These are phyloP conservation scores for Agrochola litura DNA, from an alignment of 2,888 invertebrate genomes.

Conservation along the genomic window DNA sequence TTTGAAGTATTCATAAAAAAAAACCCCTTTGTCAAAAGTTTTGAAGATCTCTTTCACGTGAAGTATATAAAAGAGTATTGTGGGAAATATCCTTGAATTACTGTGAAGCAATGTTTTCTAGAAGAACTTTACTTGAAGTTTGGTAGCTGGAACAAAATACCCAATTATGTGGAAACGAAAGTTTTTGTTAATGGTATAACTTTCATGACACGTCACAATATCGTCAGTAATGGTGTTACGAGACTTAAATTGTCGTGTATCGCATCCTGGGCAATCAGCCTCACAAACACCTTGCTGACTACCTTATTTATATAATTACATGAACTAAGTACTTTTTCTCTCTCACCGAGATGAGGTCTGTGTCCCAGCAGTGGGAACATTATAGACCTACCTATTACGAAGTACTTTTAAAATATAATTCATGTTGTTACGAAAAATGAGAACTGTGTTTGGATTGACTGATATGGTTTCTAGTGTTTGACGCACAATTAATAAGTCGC, in stretches of 20 bases:
- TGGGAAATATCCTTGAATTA: slow-evolving; percentile 15
- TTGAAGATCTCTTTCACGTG: slow-evolving; percentile 32
- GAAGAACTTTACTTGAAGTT: slow-evolving; percentile 10
- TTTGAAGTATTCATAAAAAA: slow-evolving; percentile 32
- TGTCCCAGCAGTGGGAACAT: too few species aligned
- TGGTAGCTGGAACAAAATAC: slow-evolving; percentile 5
- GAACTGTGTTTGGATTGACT: too few species aligned
- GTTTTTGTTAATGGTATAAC: not conserved
- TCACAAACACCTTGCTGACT: not conserved
- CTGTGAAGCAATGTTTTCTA: slow-evolving; percentile 18
- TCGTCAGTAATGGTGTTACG: not conserved
- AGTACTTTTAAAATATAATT: too few species aligned
- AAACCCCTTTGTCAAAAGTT: slow-evolving; percentile 54
- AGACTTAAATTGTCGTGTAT: not conserved
- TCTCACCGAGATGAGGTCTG: too few species aligned
- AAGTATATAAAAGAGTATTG: slow-evolving; percentile 23
- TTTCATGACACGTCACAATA: not conserved
- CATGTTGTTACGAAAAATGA: too few species aligned
- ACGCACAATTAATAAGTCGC: too few species aligned
- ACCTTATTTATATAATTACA: too few species aligned
- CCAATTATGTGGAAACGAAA: not conserved
- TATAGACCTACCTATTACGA: too few species aligned
- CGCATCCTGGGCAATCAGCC: too few species aligned
- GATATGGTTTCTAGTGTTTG: too few species aligned
- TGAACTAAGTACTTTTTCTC: too few species aligned